phyloP scores from a whole-genome alignment of 2,113 vertebrate genomes.

The Rhabdornis inornatus region DNA sequence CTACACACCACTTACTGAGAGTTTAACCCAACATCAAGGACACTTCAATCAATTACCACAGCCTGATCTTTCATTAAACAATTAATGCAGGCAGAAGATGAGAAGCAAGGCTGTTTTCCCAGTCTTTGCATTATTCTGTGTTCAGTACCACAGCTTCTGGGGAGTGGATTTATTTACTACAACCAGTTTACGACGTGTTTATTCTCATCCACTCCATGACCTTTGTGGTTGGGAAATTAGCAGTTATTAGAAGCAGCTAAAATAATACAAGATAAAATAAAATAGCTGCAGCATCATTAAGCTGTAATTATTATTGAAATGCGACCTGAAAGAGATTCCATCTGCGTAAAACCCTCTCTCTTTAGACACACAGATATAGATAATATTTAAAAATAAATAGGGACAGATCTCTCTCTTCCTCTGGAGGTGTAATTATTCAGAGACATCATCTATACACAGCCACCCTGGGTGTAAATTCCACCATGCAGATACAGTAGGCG shows the following conservation, averaged over 20 bases:
- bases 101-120: not conserved
- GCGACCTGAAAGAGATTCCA: not conserved
- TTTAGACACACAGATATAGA: not conserved
- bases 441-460: not conserved
- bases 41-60: fast-evolving
- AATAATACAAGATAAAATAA: not conserved
- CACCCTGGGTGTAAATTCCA: not conserved
- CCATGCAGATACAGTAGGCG: not conserved
- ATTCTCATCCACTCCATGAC: not conserved
- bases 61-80: not conserved
- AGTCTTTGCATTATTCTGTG: not conserved
- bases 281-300: not conserved
- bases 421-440: constrained; percentile 55
- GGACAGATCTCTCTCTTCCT: constrained; percentile 1
- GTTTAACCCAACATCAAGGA: not conserved
- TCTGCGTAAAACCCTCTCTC: not conserved
- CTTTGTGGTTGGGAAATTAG: not conserved
- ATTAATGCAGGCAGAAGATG: not conserved
- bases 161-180: not conserved
- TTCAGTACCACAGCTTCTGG: not conserved
- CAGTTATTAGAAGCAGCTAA: not conserved
- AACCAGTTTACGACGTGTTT: not conserved
- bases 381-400: not conserved
- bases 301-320: constrained; percentile 16
- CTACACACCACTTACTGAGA: not conserved